Percentiles rank a stretch among this genome's conserved stretches.
phyloP scores from a whole-genome alignment of 2,113 vertebrate genomes.

The Prietella phreatophila region DNA sequence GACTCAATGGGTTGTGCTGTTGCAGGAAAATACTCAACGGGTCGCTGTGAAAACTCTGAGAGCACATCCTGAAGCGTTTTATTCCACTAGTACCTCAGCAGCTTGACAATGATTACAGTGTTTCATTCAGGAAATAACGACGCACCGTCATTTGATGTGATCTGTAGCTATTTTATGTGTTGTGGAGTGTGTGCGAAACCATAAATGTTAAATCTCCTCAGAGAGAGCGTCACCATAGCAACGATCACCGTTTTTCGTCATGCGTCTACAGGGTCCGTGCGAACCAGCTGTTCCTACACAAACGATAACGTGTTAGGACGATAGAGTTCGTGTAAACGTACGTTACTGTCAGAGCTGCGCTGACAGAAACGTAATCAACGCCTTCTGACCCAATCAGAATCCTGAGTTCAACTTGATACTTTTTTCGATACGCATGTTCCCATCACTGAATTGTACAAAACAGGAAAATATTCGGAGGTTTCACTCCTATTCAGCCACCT shows the following conservation, averaged over 20 bases:
- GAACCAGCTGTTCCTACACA: not conserved
- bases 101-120: not conserved
- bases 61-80: not conserved
- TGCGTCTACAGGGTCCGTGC: not conserved
- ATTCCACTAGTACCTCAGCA: not conserved
- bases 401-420: not conserved
- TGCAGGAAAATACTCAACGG: not conserved
- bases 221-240: not conserved
- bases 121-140: not conserved
- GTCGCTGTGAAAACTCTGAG: not conserved
- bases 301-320: not conserved
- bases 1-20: not conserved
- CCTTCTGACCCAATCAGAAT: not conserved
- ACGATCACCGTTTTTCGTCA: not conserved
- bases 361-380: not conserved
- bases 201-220: not conserved
- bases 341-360: not conserved
- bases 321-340: not conserved
- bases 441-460: not conserved
- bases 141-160: too few relatives aligned
- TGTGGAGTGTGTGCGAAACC: not conserved
- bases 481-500: not conserved
- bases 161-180: too few relatives aligned
- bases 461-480: not conserved
- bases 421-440: not conserved